These are phyloP conservation scores for Drosophila littoralis DNA, from an alignment of 1,140 invertebrate species.

Conservation along the genomic window DNA sequence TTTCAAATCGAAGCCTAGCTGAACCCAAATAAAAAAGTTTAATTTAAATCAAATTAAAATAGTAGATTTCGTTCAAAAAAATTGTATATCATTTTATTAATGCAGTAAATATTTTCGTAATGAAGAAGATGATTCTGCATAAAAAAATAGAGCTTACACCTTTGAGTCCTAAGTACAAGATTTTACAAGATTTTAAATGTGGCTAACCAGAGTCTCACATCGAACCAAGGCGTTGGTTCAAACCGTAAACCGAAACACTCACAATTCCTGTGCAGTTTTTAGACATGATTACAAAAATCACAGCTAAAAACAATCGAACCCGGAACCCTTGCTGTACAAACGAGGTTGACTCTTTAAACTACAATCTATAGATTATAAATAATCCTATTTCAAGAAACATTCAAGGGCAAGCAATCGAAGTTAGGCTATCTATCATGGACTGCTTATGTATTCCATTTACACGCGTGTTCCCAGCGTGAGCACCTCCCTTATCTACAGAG, in stretches of 20 bases:
- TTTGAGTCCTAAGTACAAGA: no score
- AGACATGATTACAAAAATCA: not conserved
- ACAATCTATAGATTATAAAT: not conserved
- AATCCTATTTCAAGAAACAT: not conserved
- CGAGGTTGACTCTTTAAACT: not conserved
- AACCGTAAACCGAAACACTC: not conserved
- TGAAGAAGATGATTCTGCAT: no score
- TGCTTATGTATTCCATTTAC: conserved; percentile 6
- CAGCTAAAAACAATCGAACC: not conserved
- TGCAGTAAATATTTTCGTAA: no score
- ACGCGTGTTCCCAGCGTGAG: conserved; percentile 25
- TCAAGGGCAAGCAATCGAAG: conserved; percentile 8
- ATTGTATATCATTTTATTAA: no score
- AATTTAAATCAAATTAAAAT: no score
- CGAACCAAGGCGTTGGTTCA: not conserved
- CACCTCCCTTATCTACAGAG: conserved; percentile 11
- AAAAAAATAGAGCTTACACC: no score
- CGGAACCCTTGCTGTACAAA: not conserved
- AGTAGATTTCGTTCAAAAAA: no score
- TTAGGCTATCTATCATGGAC: conserved; percentile 15
- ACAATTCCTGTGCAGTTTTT: not conserved
- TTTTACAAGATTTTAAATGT: no score
- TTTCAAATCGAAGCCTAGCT: no score
- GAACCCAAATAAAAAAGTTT: no score
- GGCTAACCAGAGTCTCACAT: no score